Evolutionary conservation across 2,113 vertebrate genomes (phyloP).

Genomic region (Pluvianellus socialis): DNA sequence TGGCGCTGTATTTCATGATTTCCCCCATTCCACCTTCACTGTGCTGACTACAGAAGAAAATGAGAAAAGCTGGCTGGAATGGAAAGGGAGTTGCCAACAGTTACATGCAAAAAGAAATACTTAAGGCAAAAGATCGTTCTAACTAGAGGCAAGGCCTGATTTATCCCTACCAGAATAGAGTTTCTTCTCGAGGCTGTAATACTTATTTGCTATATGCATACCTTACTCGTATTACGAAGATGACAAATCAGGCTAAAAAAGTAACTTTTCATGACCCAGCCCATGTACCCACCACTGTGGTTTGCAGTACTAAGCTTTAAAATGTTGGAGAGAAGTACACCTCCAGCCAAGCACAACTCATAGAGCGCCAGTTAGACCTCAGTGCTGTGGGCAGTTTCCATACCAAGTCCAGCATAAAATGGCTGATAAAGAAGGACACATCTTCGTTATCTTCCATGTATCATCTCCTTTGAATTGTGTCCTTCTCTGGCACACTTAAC

Average conservation of each 20-base stretch:
- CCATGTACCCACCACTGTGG: not conserved
- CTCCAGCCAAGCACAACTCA: not conserved
- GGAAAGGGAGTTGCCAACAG: not conserved
- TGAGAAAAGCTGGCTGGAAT: not conserved
- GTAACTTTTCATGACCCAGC: not conserved
- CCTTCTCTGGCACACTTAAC: not conserved
- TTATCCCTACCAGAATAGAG: not conserved
- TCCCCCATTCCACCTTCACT: not conserved
- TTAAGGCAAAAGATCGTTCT: not conserved
- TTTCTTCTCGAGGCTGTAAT: not conserved
- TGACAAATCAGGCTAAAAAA: not conserved
- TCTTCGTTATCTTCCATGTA: not conserved
- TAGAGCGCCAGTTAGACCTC: not conserved
- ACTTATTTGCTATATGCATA: not conserved
- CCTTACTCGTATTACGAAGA: not conserved
- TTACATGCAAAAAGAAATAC: not conserved
- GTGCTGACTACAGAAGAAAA: slow-evolving; percentile 16
- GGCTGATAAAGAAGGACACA: not conserved
- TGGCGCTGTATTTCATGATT: not conserved
- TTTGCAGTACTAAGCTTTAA: not conserved
- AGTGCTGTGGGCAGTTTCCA: not conserved
- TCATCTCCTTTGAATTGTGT: not conserved
- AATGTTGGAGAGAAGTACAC: not conserved
- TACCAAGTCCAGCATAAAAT: not conserved
- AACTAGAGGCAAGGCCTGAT: not conserved